Conservation (phyloP, 2,797 vertebrate species). For the Xenentodon cancila region DNA sequence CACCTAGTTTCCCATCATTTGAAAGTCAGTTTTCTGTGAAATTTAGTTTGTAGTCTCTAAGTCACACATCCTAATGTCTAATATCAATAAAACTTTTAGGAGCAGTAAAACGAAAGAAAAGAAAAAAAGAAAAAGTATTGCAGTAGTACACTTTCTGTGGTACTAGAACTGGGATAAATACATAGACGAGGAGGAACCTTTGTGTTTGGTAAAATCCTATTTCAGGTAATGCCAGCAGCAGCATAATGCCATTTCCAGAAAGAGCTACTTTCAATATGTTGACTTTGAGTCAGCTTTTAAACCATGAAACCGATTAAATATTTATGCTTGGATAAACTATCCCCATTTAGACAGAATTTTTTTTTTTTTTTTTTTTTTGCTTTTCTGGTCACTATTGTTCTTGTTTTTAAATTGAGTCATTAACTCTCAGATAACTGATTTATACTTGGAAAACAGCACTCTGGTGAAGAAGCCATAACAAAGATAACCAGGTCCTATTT, state of each 20-base stretch:
- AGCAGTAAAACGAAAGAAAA: too few species aligned
- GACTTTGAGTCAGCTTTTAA: too few species aligned
- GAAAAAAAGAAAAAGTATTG: too few species aligned
- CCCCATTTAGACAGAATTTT: neutral
- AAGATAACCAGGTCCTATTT: conserved; percentile 50
- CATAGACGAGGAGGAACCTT: too few species aligned
- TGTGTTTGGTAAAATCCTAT: too few species aligned
- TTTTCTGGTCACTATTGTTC: conserved; percentile 15
- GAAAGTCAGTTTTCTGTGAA: conserved; percentile 72
- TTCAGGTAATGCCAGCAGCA: too few species aligned
- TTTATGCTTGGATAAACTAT: neutral
- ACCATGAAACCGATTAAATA: too few species aligned
- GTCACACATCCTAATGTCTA: conserved; percentile 49
- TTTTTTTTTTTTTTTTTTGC: neutral
- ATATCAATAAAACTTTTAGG: too few species aligned
- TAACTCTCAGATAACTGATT: conserved; percentile 62
- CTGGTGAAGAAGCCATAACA: conserved; percentile 46
- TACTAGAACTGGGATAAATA: too few species aligned
- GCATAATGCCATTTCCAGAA: too few species aligned
- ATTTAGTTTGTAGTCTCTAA: conserved; percentile 76
- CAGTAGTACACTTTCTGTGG: too few species aligned
- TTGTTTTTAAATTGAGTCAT: conserved; percentile 67
- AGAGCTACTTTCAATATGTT: too few species aligned
- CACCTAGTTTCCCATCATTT: conserved; percentile 63
- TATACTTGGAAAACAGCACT: conserved; percentile 47